Conservation (phyloP, 2,888 invertebrate genomes). For the Teinopalpus imperialis region DNA sequence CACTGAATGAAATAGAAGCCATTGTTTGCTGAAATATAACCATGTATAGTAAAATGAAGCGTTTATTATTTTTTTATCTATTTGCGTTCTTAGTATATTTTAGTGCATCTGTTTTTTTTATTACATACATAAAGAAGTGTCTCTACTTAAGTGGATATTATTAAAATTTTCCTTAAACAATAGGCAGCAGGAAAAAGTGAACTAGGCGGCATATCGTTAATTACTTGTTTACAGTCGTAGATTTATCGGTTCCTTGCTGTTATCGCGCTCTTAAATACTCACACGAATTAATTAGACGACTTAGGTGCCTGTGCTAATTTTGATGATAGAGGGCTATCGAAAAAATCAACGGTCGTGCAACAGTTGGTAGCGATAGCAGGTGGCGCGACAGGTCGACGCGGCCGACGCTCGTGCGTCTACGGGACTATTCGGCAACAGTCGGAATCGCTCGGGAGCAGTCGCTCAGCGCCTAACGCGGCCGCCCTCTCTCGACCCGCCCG, state of each 20-base stretch:
- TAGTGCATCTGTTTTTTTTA: neutral
- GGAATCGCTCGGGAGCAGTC: constrained; percentile 44
- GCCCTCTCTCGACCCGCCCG: constrained; percentile 73
- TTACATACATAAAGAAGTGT: too few species aligned
- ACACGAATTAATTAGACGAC: constrained; percentile 12
- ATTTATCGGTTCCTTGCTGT: constrained; percentile 12
- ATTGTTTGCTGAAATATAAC: constrained; percentile 35
- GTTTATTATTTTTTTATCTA: neutral
- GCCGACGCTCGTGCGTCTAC: constrained; percentile 33
- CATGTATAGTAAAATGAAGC: neutral
- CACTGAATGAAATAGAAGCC: constrained; percentile 34
- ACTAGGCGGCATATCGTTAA: constrained; percentile 22
- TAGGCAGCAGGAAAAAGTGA: constrained; percentile 46
- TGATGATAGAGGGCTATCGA: constrained; percentile 58
- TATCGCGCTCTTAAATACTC: constrained; percentile 29
- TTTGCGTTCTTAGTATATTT: too few species aligned
- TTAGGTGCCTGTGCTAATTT: constrained; percentile 59
- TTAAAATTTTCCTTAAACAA: constrained; percentile 4
- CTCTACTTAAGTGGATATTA: constrained; percentile 28
- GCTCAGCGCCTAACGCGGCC: constrained; percentile 62
- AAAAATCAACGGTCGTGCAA: constrained; percentile 79
- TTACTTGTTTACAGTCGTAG: constrained; percentile 4
- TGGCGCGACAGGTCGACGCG: constrained; percentile 72
- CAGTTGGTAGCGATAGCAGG: constrained; percentile 75
- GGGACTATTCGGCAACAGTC: constrained; percentile 41